Evolutionary conservation across 1,140 invertebrate genomes (phyloP), one percentile per base, ranked within the genome.

Genomic region (Ptiloglossa arizonensis): DNA sequence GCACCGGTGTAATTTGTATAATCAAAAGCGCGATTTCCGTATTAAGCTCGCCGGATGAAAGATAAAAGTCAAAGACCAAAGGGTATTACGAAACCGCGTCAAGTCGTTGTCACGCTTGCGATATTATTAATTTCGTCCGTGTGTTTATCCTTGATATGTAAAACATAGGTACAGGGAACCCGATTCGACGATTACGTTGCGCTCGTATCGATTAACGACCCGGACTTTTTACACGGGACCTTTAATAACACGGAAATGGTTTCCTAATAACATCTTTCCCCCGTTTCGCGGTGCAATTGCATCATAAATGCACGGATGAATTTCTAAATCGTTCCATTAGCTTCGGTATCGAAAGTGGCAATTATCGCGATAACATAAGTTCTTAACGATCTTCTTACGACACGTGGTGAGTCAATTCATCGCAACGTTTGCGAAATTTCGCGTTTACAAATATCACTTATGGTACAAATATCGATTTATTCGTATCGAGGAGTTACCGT

Each of bases 231-330:
- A 24, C 50, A n/a, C n/a, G 8, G 2, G 8, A 24, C 24, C 50
- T n/a, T 22, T 52, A 76, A 76, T 76, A 76, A 76, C 64, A 69
- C 64, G 73, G 73, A 76, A 69, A 46, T 41, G 41, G 48, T 17
- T 35, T 44, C 59, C 41, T 76, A 76, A 76, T 76, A 76, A 69
- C n/a, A 76, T 22, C n/a, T 38, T 50, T 38, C 32, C 41, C 17
- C 22, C 41, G 48, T 50, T 44, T 24, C 13, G 15, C 41, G 27
- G 9, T n/a, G 29, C 29, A 38, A 68, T 69, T 38, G n/a, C 60
- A 13, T 38, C 32, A 35, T 17, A 15, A 24, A 29, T 4, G 38
- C 50, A 38, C 32, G 38, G 27, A 52, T 41, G 38, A 44, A 75
- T 68, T 56, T 38, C 19, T 59, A 41, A 57, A 57, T 74, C 72